These are phyloP conservation scores for Oscheius sp. DNA, from an alignment of 2,888 invertebrate species.

Conservation along the genomic window DNA sequence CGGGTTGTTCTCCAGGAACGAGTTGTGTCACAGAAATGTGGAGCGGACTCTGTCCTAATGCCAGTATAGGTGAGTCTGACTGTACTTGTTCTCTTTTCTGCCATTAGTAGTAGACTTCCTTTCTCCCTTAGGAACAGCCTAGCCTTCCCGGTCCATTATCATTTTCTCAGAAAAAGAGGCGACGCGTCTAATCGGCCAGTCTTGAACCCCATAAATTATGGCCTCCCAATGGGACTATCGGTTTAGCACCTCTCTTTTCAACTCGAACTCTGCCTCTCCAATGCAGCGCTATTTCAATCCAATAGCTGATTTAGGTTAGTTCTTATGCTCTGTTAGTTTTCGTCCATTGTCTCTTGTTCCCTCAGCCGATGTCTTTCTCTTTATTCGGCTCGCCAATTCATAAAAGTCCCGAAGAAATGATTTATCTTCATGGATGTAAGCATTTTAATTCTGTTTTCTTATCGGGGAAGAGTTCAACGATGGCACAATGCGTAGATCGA, in stretches of 20 bases:
- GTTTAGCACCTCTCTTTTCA: constrained; percentile 10
- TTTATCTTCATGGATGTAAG: no score
- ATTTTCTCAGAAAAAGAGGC: not conserved
- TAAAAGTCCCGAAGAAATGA: no score
- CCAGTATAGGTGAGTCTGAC: constrained; percentile 29
- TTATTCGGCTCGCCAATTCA: not conserved
- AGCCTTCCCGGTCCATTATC: not conserved
- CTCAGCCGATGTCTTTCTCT: constrained; percentile 13
- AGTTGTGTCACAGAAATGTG: constrained; percentile 6
- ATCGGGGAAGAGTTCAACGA: no score
- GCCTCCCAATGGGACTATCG: constrained; percentile 14
- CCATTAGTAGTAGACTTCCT: no score
- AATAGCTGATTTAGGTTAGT: constrained; percentile 24
- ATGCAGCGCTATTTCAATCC: constrained; percentile 18
- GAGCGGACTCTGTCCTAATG: constrained; percentile 20
- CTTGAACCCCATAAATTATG: constrained; percentile 21
- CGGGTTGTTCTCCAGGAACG: constrained; percentile 16
- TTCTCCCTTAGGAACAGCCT: no score
- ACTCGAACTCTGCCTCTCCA: not conserved
- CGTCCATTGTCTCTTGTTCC: constrained; percentile 39
- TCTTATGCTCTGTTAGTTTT: constrained; percentile 37
- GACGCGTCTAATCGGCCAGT: not conserved
- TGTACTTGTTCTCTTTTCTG: no score
- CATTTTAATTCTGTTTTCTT: no score
- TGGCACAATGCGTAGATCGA: no score